Conservation (phyloP, 2,888 invertebrate species). For the Ametastegia equiseti region DNA sequence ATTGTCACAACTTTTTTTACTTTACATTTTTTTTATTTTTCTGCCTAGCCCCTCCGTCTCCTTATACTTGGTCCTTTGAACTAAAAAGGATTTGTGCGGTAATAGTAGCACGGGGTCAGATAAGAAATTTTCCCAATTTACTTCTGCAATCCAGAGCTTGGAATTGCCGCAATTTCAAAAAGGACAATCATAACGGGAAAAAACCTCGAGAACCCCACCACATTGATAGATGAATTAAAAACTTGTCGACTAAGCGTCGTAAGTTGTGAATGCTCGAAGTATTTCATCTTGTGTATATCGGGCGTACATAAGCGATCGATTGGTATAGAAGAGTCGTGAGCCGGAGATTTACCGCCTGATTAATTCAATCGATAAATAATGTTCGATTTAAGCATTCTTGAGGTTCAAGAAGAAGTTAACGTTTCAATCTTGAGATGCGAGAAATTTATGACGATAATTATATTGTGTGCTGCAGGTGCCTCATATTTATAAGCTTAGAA, state of each 20-base stretch:
- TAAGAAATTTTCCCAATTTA: neutral
- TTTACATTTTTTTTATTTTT: neutral
- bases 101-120: neutral
- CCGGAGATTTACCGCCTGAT: neutral
- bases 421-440: neutral
- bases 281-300: neutral
- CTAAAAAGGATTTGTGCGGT: neutral
- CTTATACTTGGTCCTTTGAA: neutral
- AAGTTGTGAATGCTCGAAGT: neutral
- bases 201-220: neutral
- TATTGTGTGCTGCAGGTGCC: neutral
- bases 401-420: neutral
- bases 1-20: too few relatives aligned
- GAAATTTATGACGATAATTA: neutral
- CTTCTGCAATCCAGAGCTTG: neutral
- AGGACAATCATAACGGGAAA: neutral
- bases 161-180: neutral
- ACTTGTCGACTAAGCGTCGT: neutral
- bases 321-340: neutral
- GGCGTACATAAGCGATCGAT: neutral
- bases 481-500: neutral
- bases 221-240: neutral
- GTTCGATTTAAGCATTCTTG: neutral
- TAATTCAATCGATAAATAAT: slow-evolving; percentile 1
- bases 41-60: too few relatives aligned